Conservation (phyloP, 2,888 invertebrate species). For the Apodemia hepburni region DNA sequence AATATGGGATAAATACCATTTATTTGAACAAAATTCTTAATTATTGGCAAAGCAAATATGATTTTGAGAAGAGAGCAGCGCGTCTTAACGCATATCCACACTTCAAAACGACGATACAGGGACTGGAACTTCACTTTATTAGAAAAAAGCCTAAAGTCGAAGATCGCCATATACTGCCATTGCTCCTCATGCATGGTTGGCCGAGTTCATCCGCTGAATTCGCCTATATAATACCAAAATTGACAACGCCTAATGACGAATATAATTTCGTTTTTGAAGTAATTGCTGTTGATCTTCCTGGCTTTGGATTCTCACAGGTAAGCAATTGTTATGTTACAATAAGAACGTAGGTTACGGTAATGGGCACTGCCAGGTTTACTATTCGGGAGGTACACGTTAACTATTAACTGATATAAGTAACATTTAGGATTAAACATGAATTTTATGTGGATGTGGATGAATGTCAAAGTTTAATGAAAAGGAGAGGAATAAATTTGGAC, state of each 20-base stretch:
- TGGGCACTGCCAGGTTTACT: too few species aligned
- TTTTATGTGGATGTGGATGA: too few species aligned
- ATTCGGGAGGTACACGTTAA: too few species aligned
- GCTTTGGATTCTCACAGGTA: conserved; percentile 86
- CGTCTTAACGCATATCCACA: conserved; percentile 86
- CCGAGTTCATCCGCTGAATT: conserved; percentile 93
- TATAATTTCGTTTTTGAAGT: conserved; percentile 85
- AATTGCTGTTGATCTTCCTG: conserved; percentile 84
- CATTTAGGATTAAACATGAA: too few species aligned
- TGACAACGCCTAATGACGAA: conserved; percentile 77
- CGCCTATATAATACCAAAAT: conserved; percentile 84
- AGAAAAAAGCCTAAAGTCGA: conserved; percentile 79
- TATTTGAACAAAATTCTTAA: conserved; percentile 83
- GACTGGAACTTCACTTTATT: conserved; percentile 87
- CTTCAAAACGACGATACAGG: conserved; percentile 87
- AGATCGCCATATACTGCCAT: conserved; percentile 72
- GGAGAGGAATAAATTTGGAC: too few species aligned
- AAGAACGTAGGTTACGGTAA: too few species aligned
- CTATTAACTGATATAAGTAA: too few species aligned
- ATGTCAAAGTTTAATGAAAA: too few species aligned
- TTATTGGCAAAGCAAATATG: conserved; percentile 89
- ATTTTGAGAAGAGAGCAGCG: conserved; percentile 81
- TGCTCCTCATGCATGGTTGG: conserved; percentile 92
- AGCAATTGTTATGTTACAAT: conserved; percentile 17
- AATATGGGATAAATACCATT: conserved; percentile 90